Conservation (phyloP, 2,888 invertebrate genomes). For the Linnaemya tessellans region DNA sequence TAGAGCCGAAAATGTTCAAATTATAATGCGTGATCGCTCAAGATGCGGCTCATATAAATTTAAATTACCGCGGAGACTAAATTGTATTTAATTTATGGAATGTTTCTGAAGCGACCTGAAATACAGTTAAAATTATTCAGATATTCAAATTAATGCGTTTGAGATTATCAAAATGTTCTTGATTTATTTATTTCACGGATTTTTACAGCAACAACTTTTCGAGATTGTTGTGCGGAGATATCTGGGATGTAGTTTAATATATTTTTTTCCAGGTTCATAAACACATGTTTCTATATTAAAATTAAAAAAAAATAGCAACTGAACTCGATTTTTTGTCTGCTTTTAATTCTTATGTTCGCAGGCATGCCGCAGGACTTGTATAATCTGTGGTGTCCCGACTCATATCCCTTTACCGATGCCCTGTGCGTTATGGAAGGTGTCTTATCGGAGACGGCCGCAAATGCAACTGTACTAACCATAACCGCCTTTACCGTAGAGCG, state of each 20-base stretch:
- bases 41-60: too few relatives aligned
- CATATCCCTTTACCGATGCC: constrained; percentile 90
- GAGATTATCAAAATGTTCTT: too few relatives aligned
- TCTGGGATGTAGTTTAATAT: neutral
- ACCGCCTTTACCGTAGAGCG: constrained; percentile 95
- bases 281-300: neutral
- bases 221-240: too few relatives aligned
- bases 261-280: neutral
- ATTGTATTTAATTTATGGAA: too few relatives aligned
- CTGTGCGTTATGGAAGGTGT: constrained; percentile 90
- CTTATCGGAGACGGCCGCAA: constrained; percentile 93
- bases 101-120: too few relatives aligned
- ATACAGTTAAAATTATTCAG: too few relatives aligned
- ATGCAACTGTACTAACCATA: constrained; percentile 93
- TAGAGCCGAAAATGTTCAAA: too few relatives aligned
- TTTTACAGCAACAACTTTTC: too few relatives aligned
- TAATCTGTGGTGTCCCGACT: constrained; percentile 89
- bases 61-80: too few relatives aligned
- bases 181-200: too few relatives aligned
- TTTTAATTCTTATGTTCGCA: constrained; percentile 41
- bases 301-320: neutral
- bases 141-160: too few relatives aligned
- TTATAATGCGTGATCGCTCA: too few relatives aligned
- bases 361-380: constrained; percentile 93
- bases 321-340: neutral